Evolutionary conservation across 2,888 invertebrate genomes (phyloP), one percentile per base, ranked within the genome.

Genomic region (Cryptophagus acutangulus): DNA sequence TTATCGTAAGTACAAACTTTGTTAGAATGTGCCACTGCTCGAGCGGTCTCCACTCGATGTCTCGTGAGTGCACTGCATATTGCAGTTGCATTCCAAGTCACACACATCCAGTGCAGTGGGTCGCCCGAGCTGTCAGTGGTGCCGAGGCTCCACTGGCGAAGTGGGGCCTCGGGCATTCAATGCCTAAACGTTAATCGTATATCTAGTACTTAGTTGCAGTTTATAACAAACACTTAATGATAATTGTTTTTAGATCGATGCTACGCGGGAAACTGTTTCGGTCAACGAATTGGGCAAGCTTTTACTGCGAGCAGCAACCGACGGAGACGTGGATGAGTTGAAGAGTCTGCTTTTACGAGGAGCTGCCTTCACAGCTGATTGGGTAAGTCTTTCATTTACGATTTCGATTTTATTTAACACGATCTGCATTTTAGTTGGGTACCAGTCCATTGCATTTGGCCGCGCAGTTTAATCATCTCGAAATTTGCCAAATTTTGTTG

Each of bases 351-450:
- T 94, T 77, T 78, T 81, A 17, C 81, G 82, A 67, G 93, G 94
- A 33, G 92, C 93, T 33, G 91, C 93, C 16, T 92, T 94, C 62
- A 87, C 88, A 6, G 84, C 92, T 2, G 93, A 94, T 69, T 93
- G 93, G 91, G 91, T 91, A 26, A 26, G 12, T 8, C 20, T 20
- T 9, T 9, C 20, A 8, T 20, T 9, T 9, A 26, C n/a, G 9
- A 26, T n/a, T 6, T 26, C n/a, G 4, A 26, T 8, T 26, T 26
- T 3, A 12, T 26, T 9, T 20, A 20, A 6, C 5, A 20, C 20
- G 9, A 20, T 6, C 20, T 6, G n/a, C 12, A 13, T 26, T 26
- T 45, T 63, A 89, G 91, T 73, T 92, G 51, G 94, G 94, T 45
- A 91, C 88, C 49, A 89, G 89, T 46, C 87, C 93, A 2, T 73